Percentiles rank a stretch among this genome's conserved stretches.
phyloP scores from a whole-genome alignment of 2,113 vertebrate species.

The Neotoma lepida region DNA sequence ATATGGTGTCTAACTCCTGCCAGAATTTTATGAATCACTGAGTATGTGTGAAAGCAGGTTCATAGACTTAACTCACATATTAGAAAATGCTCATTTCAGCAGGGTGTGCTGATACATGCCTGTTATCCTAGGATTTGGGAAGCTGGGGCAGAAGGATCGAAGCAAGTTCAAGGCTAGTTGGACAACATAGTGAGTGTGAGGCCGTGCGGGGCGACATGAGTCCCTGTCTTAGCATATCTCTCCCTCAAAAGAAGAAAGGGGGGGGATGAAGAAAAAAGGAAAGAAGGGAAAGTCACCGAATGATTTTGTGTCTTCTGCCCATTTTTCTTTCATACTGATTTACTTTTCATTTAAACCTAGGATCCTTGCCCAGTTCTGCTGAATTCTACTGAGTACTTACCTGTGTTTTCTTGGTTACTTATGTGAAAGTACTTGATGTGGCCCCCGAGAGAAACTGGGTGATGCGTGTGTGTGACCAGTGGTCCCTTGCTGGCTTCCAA shows the following conservation, averaged over 20 bases:
- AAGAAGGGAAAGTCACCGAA: neutral
- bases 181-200: neutral
- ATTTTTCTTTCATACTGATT: neutral
- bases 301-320: neutral
- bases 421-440: neutral
- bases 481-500: neutral
- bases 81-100: slow-evolving; percentile 8
- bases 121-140: neutral
- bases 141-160: neutral
- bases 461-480: too few species aligned
- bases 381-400: too few species aligned
- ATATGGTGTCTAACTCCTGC: neutral
- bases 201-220: neutral
- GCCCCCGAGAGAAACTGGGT: neutral
- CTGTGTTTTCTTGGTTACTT: neutral
- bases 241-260: neutral
- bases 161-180: neutral
- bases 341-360: neutral
- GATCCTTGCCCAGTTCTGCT: neutral
- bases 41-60: neutral
- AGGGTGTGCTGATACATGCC: neutral
- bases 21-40: neutral
- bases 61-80: neutral
- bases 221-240: neutral
- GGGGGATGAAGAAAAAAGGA: too few species aligned